These are phyloP conservation scores for Morbakka virulenta DNA, from an alignment of 30 jellyfish, hydroid and myxozoan species.

Conservation along the genomic window DNA sequence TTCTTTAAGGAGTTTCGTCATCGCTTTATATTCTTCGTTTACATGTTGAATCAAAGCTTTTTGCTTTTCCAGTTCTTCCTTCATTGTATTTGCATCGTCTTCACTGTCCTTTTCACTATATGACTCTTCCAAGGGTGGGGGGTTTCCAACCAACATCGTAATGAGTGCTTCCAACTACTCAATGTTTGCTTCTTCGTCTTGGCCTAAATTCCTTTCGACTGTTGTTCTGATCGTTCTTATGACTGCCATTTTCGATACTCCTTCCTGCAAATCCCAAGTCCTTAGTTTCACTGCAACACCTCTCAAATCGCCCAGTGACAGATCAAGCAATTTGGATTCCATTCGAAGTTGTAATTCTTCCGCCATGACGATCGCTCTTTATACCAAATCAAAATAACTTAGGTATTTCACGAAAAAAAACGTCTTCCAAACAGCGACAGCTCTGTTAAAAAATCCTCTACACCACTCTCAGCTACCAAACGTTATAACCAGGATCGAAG, in stretches of 20 bases:
- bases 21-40: not conserved
- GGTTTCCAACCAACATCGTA: not conserved
- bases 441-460: constrained; percentile 1
- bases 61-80: not conserved
- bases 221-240: not conserved
- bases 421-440: not conserved
- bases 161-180: not conserved
- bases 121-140: constrained; percentile 18
- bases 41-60: not conserved
- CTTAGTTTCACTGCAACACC: constrained; percentile 4
- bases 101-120: not conserved
- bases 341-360: constrained; percentile 9
- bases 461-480: constrained; percentile 15
- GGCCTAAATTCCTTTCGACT: constrained; percentile 1
- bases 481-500: too few relatives aligned
- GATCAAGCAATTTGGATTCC: constrained; percentile 7
- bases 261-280: not conserved
- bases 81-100: not conserved
- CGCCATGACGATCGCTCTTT: constrained; percentile 2
- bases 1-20: constrained; percentile 12
- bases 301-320: not conserved
- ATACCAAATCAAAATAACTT: not conserved
- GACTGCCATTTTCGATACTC: constrained; percentile 6
- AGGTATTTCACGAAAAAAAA: not conserved
- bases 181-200: constrained; percentile 4